These are phyloP conservation scores for Leucopsar rothschildi DNA, from an alignment of 2,113 vertebrate species.

Conservation along the genomic window DNA sequence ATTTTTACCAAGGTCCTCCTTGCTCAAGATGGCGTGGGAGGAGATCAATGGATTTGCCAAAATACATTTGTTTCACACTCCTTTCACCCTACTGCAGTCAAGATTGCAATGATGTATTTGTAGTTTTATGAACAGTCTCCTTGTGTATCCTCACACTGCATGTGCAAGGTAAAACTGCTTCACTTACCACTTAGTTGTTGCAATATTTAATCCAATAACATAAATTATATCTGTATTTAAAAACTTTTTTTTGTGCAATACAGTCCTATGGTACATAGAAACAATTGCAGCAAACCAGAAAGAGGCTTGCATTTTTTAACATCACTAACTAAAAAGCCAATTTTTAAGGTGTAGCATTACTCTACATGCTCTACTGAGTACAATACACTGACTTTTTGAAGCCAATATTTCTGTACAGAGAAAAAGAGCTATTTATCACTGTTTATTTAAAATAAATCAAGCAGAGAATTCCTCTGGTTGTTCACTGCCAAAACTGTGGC, in stretches of 20 bases:
- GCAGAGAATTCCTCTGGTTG: conserved; percentile 62
- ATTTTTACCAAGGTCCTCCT: conserved; percentile 72
- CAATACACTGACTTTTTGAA: conserved; percentile 73
- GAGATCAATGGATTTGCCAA: conserved; percentile 74
- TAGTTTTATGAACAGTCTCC: conserved; percentile 72
- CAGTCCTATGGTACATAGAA: conserved; percentile 72
- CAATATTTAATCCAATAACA: conserved; percentile 77
- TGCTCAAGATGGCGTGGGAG: conserved; percentile 59
- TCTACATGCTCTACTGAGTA: conserved; percentile 69
- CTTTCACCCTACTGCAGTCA: conserved; percentile 69
- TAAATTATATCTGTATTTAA: conserved; percentile 78
- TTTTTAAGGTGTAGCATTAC: conserved; percentile 72
- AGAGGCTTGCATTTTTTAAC: conserved; percentile 73
- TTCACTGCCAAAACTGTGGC: conserved; percentile 79
- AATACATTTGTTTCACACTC: conserved; percentile 70
- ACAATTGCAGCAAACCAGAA: conserved; percentile 67
- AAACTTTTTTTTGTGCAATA: conserved; percentile 78
- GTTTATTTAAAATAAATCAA: conserved; percentile 66
- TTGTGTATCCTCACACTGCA: conserved; percentile 76
- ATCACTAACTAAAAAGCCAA: conserved; percentile 64
- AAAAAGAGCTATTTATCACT: conserved; percentile 74
- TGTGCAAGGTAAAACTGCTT: conserved; percentile 77
- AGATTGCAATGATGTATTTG: conserved; percentile 70
- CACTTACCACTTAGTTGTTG: conserved; percentile 71
- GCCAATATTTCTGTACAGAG: conserved; percentile 74